Evolutionary conservation across 2,113 vertebrate species (phyloP), one percentile per base, ranked within the genome.

Genomic region (Heterotis niloticus): DNA sequence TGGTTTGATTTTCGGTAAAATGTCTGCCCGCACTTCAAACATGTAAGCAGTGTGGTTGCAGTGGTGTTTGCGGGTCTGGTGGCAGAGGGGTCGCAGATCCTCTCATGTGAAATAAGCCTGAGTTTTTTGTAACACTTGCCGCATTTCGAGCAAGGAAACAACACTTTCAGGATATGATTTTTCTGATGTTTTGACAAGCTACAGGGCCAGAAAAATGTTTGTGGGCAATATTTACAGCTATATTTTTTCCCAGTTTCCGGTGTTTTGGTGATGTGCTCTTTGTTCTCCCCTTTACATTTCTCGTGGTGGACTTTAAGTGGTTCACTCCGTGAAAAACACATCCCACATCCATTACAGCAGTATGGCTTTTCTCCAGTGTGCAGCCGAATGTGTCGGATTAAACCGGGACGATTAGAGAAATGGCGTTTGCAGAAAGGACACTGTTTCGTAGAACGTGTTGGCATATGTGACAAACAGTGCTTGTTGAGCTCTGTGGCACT

Each of bases 381-480:
- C 71, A 69, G 83, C 28, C 80, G 65, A 77, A 92, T 87, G 81
- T 93, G 92, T 10, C 88, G 89, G 20, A 91, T 26, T 69, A 93
- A 81, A 80, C 79, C 77, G 17, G 83, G 82, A 1, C 87, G 89
- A 77, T 9, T 77, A 18, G 10, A 75, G 64, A 88, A 91, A 57
- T 51, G 28, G 0, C 9, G n/a, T 34, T 90, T 88, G 82, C 92
- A 93, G 82, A 90, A 90, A 78, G 89, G 91, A 87, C 92, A 93
- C n/a, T 87, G 86, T 64, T 78, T 78, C 79, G 76, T 79, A 18
- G 71, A 51, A 14, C 78, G 81, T n/a, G 62, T 64, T 11, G 90
- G 80, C 80, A 89, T 82, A 68, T 93, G 92, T 20, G 76, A 84
- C 51, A 90, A 83, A 78, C 83, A 87, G 74, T 93, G 92, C 59